phyloP scores from a whole-genome alignment of 2,888 invertebrate genomes.

The Anthrax anthrax region DNA sequence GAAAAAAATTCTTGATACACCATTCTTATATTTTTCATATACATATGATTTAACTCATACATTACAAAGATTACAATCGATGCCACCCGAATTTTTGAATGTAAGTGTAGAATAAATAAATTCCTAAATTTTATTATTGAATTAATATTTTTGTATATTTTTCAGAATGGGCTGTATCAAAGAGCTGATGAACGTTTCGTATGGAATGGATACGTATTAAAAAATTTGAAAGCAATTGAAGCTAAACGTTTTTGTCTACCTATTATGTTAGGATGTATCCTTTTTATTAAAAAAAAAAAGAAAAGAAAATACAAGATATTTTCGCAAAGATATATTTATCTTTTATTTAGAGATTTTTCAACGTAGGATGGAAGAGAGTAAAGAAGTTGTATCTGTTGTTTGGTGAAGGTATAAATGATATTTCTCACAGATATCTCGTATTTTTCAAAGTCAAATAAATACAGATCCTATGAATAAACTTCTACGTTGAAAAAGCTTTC shows the following conservation, averaged over 20 bases:
- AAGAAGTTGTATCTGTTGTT: too few relatives aligned
- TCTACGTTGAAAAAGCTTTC: too few relatives aligned
- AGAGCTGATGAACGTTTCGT: slow-evolving; percentile 80
- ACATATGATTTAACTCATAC: slow-evolving; percentile 88
- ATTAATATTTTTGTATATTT: slow-evolving; percentile 11
- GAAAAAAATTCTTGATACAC: slow-evolving; percentile 63
- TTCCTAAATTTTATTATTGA: background rate
- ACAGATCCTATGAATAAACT: background rate
- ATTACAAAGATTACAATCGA: slow-evolving; percentile 72
- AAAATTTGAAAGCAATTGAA: slow-evolving; percentile 60
- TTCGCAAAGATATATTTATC: background rate
- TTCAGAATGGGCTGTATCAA: slow-evolving; percentile 54
- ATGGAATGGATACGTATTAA: slow-evolving; percentile 79
- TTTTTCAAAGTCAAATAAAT: too few relatives aligned
- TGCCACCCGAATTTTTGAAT: slow-evolving; percentile 67
- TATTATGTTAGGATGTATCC: slow-evolving; percentile 73
- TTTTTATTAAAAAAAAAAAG: background rate
- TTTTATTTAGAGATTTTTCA: too few relatives aligned
- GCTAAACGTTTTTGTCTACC: slow-evolving; percentile 73
- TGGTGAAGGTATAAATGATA: too few relatives aligned
- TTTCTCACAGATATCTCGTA: too few relatives aligned
- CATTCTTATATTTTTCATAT: slow-evolving; percentile 86
- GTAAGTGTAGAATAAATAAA: slow-evolving; percentile 25
- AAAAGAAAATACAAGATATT: too few relatives aligned
- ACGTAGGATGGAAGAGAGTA: too few relatives aligned